These are phyloP conservation scores for Bimastos eiseni DNA, from an alignment of 2,888 invertebrate species.

Conservation along the genomic window DNA sequence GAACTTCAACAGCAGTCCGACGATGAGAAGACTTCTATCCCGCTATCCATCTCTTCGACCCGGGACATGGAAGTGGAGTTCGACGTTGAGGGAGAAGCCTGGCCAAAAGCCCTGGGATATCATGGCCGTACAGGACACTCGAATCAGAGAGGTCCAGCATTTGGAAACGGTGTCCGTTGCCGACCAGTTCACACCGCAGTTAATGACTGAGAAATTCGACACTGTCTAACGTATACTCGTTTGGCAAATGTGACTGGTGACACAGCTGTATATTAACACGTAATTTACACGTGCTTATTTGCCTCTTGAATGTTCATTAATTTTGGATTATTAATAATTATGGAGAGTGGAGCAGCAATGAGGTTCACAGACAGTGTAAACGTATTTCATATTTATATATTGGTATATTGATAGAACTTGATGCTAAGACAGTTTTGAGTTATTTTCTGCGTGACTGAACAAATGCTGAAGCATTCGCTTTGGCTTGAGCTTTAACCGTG, in stretches of 20 bases:
- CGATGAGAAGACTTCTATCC: conserved; percentile 21
- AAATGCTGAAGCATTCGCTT: not conserved
- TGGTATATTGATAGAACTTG: not conserved
- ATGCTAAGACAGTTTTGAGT: not conserved
- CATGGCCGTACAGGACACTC: not conserved
- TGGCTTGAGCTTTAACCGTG: not conserved
- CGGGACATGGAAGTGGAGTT: conserved; percentile 24
- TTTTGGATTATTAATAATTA: too few species aligned
- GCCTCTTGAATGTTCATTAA: too few species aligned
- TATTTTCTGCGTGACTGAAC: not conserved
- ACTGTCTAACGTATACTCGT: not conserved
- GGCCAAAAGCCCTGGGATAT: not conserved
- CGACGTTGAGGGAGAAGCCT: not conserved
- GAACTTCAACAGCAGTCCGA: conserved; percentile 16
- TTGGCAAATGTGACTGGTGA: not conserved
- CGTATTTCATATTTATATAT: not conserved
- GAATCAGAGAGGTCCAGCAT: not conserved
- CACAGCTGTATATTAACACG: not conserved
- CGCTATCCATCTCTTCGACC: conserved; percentile 27
- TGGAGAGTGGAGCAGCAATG: not conserved
- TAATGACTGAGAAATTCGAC: not conserved
- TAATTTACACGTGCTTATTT: not conserved
- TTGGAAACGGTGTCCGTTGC: not conserved
- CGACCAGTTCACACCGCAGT: not conserved
- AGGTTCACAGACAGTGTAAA: not conserved